Conservation (phyloP, 2,888 invertebrate genomes). For the Cheilosia scutellata region DNA sequence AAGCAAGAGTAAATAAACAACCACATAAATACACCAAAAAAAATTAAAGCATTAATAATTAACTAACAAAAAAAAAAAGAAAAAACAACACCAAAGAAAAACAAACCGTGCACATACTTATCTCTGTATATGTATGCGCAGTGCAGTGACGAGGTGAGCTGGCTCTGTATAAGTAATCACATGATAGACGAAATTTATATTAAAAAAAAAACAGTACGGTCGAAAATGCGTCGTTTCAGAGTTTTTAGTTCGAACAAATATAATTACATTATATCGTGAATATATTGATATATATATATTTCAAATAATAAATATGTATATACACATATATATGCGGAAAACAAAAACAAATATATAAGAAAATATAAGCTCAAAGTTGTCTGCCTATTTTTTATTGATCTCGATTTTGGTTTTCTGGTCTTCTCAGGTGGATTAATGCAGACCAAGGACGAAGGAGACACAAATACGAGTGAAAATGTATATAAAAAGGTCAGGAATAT, state of each 20-base stretch:
- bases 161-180: conserved; percentile 15
- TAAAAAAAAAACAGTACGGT: neutral
- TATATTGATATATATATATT: conserved; percentile 29
- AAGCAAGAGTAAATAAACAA: conserved; percentile 39
- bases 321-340: conserved; percentile 11
- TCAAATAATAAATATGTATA: conserved; percentile 26
- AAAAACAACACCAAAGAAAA: conserved; percentile 9
- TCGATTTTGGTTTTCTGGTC: neutral
- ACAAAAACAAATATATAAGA: conserved; percentile 36
- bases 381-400: conserved; percentile 1
- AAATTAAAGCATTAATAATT: conserved; percentile 28
- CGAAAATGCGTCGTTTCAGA: conserved; percentile 17
- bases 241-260: conserved; percentile 16
- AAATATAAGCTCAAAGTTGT: conserved; percentile 35
- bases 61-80: conserved; percentile 9
- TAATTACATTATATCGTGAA: neutral
- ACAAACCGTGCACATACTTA: conserved; percentile 4
- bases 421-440: too few relatives aligned
- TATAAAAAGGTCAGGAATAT: too few relatives aligned
- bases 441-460: too few relatives aligned
- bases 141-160: conserved; percentile 20
- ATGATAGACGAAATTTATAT: neutral
- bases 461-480: too few relatives aligned
- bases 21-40: conserved; percentile 32
- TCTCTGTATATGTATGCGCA: neutral